Base-by-base conservation (phyloP, 1,140 invertebrate species). In the Mamestra configurata region DNA sequence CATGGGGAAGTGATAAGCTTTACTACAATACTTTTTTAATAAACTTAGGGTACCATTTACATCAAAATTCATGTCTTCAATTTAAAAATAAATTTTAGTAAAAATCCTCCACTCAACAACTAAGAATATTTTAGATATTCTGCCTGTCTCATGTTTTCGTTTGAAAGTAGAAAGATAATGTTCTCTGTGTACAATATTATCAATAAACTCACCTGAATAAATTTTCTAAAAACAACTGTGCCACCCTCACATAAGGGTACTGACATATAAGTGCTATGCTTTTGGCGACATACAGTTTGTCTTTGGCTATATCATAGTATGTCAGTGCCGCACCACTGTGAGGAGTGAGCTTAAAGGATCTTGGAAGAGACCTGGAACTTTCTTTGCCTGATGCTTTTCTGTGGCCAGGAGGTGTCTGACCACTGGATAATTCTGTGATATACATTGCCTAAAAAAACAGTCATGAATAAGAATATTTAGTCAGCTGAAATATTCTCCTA, bases 231-330 rank as follows among this genome's bases (percentile, higher is more conserved):
- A 99, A 98, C 88, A 97, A 96, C 89, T 97, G 96, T 61, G 98
- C 97, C 77, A 98, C 97, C 88, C 97, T 96, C 40, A 99, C 97
- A 95, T 98, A 98, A 40, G 99, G 98, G 82, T 98, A 96, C 91
- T 98, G 98, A 90, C 98, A 98, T 79, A 99, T 97, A 40, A 99
- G 96, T 77, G 97, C 97, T 91, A 99, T 98, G 95, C 98, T 98
- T 96, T 99, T 99, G 82, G 98, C 98, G 85, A 99, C 99, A 96
- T 97, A 98, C 80, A 99, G 96, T 94, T 97, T 98, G 95, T 99
- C 98, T 96, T 98, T 98, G 91, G 97, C 97, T 85, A 98, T 97
- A 95, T 99, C 98, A 94, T 99, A 99, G 88, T 98, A 98, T 86
- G 96, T 98, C 88, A 97, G 96, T 79, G 97, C 97, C 40, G 97